Evolutionary conservation across 1,140 invertebrate genomes (phyloP), one percentile per base, ranked within the genome.

Genomic region (Dolichoris vasculosae): DNA sequence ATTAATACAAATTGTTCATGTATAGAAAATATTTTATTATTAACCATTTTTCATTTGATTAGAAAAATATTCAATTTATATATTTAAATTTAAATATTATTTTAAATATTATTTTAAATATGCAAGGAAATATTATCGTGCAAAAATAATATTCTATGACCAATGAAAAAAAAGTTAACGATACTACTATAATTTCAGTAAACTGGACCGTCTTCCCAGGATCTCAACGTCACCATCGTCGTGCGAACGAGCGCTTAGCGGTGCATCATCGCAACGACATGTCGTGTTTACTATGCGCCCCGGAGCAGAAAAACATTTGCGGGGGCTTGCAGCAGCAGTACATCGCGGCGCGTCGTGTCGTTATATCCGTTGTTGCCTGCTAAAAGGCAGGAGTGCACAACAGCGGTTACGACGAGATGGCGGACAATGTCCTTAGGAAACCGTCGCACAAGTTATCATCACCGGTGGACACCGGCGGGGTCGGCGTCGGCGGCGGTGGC

Each of bases 341-440:
- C 17, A 59, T 78, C 43, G 23, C 46, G 51, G 64, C 0, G 64
- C 43, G 30, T 46, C 13, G 38, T 43, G 3, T 75, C 63, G 23
- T 77, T 30, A 35, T 76, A 75, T 55, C 43, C 80, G 46, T 51
- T n/a, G 67, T 80, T 48, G 46, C 67, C 35, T 85, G 80, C 64
- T 86, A 83, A 80, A 67, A 20, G n/a, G 38, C 85, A 48, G n/a
- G 38, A 46, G 32, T 15, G 30, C 13, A 75, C 46, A 46, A 30
- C 81, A 73, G 64, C 83, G 32, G 64, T 43, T 17, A 67, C 69
- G 59, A 40, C 79, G 79, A 76, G 6, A 92, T 92, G 92, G 91
- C 90, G 89, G 92, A 92, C 89, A 92, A 91, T 92, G 91, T 91
- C 83, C 90, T 91, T 88, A 91, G 90, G 90, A 92, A 92, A 88